Evolutionary conservation across 1,140 invertebrate species (phyloP).

Genomic region (Rhyzopertha dominica): DNA sequence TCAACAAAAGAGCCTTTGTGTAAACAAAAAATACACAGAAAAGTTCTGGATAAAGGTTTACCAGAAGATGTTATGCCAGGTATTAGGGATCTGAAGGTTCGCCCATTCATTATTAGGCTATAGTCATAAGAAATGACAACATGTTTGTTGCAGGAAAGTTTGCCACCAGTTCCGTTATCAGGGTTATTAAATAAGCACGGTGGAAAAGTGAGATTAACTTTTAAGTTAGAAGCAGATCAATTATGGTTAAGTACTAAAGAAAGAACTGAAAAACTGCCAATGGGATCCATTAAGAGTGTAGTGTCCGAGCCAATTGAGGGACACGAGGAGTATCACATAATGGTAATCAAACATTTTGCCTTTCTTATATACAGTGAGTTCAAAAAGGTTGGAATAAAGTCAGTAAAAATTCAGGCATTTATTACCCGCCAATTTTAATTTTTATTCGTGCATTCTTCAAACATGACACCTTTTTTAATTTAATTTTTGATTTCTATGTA

Average conservation of each 20-base stretch:
- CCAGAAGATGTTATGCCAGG: slow-evolving; percentile 88
- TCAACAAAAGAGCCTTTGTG: slow-evolving; percentile 73
- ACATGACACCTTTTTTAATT: no score
- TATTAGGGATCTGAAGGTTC: slow-evolving; percentile 74
- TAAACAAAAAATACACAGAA: slow-evolving; percentile 81
- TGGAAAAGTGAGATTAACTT: slow-evolving; percentile 88
- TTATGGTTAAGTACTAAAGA: slow-evolving; percentile 93
- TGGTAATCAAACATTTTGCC: slow-evolving; percentile 58
- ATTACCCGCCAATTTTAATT: no score
- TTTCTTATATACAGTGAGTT: slow-evolving; percentile 2
- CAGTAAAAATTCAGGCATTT: no score
- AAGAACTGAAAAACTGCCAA: slow-evolving; percentile 86
- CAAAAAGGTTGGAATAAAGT: no score
- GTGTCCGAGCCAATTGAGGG: slow-evolving; percentile 81
- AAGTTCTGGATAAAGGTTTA: slow-evolving; percentile 85
- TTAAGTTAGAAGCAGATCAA: slow-evolving; percentile 88
- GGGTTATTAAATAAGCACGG: slow-evolving; percentile 91
- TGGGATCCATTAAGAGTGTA: slow-evolving; percentile 85
- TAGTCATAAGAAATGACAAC: slow-evolving; percentile 1
- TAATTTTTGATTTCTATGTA: no score
- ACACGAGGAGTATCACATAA: slow-evolving; percentile 88
- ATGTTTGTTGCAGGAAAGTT: slow-evolving; percentile 68
- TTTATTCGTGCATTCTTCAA: no score
- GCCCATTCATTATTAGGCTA: slow-evolving; percentile 13
- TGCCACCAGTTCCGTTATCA: slow-evolving; percentile 76